phyloP scores from a whole-genome alignment of 1,140 invertebrate genomes.

The Caenorhabditis tropicalis region DNA sequence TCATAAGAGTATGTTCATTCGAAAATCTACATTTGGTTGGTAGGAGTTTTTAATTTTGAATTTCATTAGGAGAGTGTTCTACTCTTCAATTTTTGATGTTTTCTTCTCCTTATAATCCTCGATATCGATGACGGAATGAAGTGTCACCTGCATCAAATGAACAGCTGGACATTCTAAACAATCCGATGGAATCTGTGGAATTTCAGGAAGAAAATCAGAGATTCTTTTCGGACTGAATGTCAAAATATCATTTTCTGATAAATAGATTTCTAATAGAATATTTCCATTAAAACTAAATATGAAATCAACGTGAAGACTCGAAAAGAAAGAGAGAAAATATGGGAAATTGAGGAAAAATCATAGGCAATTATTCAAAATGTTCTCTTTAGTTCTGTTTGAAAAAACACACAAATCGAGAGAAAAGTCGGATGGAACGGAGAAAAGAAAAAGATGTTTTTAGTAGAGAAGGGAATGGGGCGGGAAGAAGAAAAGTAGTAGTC shows the following conservation, averaged over 20 bases:
- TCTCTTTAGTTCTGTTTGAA: background rate
- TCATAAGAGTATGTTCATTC: too few species aligned
- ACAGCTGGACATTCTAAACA: constrained; percentile 13
- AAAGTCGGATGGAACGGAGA: background rate
- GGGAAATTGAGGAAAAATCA: constrained; percentile 4
- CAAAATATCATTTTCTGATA: background rate
- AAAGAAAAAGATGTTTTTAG: background rate
- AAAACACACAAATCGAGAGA: background rate
- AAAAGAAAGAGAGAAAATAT: background rate
- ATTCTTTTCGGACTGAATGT: background rate
- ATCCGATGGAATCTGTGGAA: background rate
- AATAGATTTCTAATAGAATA: too few species aligned
- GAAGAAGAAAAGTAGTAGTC: background rate
- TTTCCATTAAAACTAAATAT: too few species aligned
- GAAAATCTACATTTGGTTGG: too few species aligned
- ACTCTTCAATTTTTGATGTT: too few species aligned
- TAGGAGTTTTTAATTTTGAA: too few species aligned
- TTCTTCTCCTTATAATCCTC: too few species aligned
- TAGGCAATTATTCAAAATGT: background rate
- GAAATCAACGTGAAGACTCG: too few species aligned
- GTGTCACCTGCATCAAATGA: background rate
- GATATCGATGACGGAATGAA: background rate
- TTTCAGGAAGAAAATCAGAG: background rate
- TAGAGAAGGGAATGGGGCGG: background rate
- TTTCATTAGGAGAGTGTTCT: too few species aligned